Evolutionary conservation across 2,797 vertebrate genomes (phyloP).

Genomic region (Acomys russatus): DNA sequence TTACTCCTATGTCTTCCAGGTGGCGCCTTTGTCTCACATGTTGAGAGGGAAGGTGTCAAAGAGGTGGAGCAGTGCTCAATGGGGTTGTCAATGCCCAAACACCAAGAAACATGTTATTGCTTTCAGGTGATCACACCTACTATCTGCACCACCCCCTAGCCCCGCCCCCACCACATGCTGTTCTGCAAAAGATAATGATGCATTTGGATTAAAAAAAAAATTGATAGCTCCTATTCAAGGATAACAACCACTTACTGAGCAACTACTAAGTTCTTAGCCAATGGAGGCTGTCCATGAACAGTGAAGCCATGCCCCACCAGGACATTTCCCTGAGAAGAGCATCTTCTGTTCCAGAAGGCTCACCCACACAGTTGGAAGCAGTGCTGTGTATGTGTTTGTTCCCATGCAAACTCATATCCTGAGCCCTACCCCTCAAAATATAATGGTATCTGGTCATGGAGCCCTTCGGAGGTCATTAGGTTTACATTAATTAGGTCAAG

Average conservation of each 20-base stretch:
- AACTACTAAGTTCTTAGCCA: too few species aligned
- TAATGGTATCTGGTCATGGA: not conserved
- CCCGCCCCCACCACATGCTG: too few species aligned
- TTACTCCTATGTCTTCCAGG: not conserved
- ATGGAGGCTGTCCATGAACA: not conserved
- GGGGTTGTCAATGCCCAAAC: not conserved
- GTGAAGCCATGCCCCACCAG: not conserved
- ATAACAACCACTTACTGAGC: not conserved
- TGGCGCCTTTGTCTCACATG: not conserved
- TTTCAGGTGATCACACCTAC: not conserved
- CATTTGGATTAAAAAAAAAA: not conserved
- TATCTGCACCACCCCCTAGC: too few species aligned
- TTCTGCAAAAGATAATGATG: not conserved
- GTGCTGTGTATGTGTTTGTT: not conserved
- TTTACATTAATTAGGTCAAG: not conserved
- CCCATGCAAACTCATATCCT: not conserved
- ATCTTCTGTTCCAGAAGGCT: not conserved
- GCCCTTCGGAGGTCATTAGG: not conserved
- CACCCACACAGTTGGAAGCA: not conserved
- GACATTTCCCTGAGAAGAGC: not conserved
- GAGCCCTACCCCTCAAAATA: not conserved
- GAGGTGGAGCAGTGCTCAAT: too few species aligned
- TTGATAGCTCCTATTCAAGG: not conserved
- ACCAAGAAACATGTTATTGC: not conserved
- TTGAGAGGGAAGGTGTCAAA: not conserved